Conservation (phyloP, 2,113 vertebrate genomes). For the Hemibagrus wyckioides region DNA sequence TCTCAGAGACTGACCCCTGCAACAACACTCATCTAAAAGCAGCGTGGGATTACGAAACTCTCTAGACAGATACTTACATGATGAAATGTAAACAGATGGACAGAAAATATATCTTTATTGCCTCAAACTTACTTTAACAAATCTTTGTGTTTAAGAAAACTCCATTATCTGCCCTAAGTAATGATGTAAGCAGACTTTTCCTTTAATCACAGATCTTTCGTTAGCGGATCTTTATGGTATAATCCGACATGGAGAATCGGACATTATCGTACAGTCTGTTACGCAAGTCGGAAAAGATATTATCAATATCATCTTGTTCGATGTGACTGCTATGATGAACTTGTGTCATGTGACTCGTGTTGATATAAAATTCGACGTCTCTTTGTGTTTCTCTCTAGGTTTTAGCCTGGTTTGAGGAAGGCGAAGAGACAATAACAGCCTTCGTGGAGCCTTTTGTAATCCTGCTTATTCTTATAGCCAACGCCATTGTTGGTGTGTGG, state of each 20-base stretch:
- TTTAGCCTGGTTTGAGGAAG: slow-evolving; percentile 99
- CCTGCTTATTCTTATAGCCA: slow-evolving; percentile 97
- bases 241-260: not conserved
- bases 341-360: not conserved
- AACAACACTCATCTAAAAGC: not conserved
- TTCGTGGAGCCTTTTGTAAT: slow-evolving; percentile 99
- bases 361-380: not conserved
- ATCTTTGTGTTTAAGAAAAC: not conserved
- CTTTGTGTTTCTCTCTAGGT: slow-evolving; percentile 78
- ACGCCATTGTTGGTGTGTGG: slow-evolving; percentile 98
- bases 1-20: not conserved
- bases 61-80: not conserved
- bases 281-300: not conserved
- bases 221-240: not conserved
- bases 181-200: not conserved
- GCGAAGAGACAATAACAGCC: slow-evolving; percentile 97
- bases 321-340: not conserved
- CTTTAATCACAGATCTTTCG: not conserved
- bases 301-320: not conserved
- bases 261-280: not conserved
- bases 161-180: not conserved
- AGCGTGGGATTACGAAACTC: not conserved
- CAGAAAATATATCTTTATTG: not conserved
- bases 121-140: not conserved
- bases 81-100: not conserved